Evolutionary conservation across 2,113 vertebrate genomes (phyloP), one percentile per base, ranked within the genome.

Genomic region (Antennarius striatus): DNA sequence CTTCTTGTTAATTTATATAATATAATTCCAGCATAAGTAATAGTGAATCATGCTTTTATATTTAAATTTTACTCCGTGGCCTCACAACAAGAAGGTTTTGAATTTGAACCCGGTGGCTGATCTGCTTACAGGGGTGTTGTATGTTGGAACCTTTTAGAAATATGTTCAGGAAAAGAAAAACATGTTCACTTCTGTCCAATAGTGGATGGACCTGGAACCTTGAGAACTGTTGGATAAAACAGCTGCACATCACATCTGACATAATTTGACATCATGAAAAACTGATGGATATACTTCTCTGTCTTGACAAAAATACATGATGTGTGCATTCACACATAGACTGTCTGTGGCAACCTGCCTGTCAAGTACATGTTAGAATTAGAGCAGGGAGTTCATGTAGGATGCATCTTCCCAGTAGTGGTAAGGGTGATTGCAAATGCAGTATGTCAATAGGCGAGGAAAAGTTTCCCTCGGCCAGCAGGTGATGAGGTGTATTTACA

Each of bases 381-480:
- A 49, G 54, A 61, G 76, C 51, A 9, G 5, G 50, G 22, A 57
- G 63, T 73, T 60, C 63, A 71, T 67, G 79, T 76, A 60, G 53
- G 79, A 55, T 81, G 43, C 58, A 49, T 71, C 65, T 57, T 22
- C 71, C 32, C 64, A 29, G 48, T 59, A 57, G 71, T 53, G 55
- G 55, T 75, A 75, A 75, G 50, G 45, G 43, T 58, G 75, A 81
- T 71, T 66, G 77, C 68, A 78, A 79, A 70, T 76, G 62, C 43
- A 63, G 63, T 71, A 42, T 76, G 77, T 84, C 81, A 76, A 80
- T 76, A 82, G 78, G 77, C 76, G 85, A 40, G 57, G 75, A 83
- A 83, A 85, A 63, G 66, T 67, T 57, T 46, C 45, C 51, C 63
- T 51, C 61, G 51, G 67, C 46, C 70, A 49, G 40, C 32, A 65